A percentile compares a stretch with the other conserved stretches of the same genome.
Conservation (phyloP, 2,888 invertebrate genomes). For the Quadroppia sp. region DNA sequence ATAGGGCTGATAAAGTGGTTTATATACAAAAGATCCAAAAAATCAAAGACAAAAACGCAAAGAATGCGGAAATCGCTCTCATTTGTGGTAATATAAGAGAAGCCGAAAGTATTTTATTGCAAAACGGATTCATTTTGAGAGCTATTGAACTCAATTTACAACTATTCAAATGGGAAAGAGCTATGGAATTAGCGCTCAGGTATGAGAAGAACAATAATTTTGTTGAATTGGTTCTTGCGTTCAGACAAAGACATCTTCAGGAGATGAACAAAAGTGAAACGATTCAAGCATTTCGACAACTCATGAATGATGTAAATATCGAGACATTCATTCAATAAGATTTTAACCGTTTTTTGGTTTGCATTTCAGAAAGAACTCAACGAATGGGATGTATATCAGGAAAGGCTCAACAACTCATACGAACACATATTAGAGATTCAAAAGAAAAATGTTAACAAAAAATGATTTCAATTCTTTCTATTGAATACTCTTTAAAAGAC, state of each 20-base stretch:
- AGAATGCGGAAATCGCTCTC: slow-evolving; percentile 65
- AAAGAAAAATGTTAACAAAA: neutral
- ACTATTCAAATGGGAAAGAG: slow-evolving; percentile 70
- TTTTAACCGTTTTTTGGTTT: neutral
- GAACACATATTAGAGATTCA: neutral
- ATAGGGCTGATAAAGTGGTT: slow-evolving; percentile 68
- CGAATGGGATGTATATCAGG: neutral
- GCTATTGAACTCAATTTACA: slow-evolving; percentile 68
- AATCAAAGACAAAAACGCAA: slow-evolving; percentile 54
- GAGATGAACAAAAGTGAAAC: slow-evolving; percentile 55
- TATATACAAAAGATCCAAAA: slow-evolving; percentile 59
- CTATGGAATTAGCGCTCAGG: slow-evolving; percentile 50
- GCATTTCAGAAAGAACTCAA: neutral
- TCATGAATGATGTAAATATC: slow-evolving; percentile 44
- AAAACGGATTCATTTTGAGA: slow-evolving; percentile 58
- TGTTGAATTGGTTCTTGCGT: slow-evolving; percentile 67
- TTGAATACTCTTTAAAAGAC: neutral
- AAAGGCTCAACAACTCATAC: neutral
- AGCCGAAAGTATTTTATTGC: slow-evolving; percentile 67
- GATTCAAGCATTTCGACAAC: slow-evolving; percentile 43
- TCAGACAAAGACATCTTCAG: slow-evolving; percentile 63
- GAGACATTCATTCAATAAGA: neutral
- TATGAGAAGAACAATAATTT: slow-evolving; percentile 67
- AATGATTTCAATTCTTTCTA: neutral
- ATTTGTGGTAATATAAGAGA: slow-evolving; percentile 65